Percentiles rank a stretch among this genome's conserved stretches.
phyloP scores from a whole-genome alignment of 2,113 vertebrate species.

The Saimiri boliviensis region DNA sequence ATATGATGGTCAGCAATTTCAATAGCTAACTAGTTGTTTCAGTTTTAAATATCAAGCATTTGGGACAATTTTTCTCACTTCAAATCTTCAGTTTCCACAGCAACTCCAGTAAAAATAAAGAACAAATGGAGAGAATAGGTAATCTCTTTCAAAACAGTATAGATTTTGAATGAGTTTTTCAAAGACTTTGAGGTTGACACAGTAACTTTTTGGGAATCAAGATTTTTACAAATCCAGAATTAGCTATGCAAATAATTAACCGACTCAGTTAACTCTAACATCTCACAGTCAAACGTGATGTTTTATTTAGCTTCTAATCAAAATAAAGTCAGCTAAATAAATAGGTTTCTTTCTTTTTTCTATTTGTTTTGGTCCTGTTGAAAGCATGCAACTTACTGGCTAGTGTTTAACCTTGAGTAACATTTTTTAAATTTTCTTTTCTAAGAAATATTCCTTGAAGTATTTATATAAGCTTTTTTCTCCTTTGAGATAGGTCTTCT shows the following conservation, averaged over 20 bases:
- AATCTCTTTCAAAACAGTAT: background rate
- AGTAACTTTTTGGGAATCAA: background rate
- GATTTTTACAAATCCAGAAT: background rate
- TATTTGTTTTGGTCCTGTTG: background rate
- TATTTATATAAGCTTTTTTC: background rate
- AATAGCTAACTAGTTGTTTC: background rate
- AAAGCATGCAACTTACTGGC: background rate
- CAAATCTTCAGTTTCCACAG: background rate
- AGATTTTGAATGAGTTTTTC: background rate
- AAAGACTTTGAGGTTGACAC: background rate
- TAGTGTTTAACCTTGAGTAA: background rate
- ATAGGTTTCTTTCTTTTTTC: background rate
- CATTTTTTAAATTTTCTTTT: background rate
- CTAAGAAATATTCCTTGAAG: background rate
- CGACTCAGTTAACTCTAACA: background rate
- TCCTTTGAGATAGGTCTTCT: background rate
- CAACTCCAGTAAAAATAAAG: constrained; percentile 35
- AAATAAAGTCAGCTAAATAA: constrained; percentile 20
- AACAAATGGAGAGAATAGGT: background rate
- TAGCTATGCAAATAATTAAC: background rate
- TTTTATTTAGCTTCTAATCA: constrained; percentile 45
- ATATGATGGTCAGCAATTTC: background rate
- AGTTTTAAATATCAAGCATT: background rate
- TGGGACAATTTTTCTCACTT: background rate
- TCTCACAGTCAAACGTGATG: background rate